These are phyloP conservation scores for Tetramorium alpestre DNA, from an alignment of 1,140 invertebrate species.

Conservation along the genomic window DNA sequence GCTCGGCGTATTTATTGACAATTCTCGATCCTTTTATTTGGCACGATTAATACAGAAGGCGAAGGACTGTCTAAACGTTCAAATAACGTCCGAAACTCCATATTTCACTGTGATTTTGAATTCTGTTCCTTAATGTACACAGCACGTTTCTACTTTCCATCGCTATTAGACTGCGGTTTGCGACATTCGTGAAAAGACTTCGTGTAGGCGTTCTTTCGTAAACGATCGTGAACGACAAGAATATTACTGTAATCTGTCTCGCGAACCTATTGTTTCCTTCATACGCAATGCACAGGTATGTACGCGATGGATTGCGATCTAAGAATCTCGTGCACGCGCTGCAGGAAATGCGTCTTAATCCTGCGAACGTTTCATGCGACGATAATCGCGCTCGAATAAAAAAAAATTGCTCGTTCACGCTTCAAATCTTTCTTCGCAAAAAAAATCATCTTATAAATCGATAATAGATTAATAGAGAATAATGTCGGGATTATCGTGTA, in stretches of 20 bases:
- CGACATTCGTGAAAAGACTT: conserved; percentile 55
- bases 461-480: neutral
- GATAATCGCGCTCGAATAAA: neutral
- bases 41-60: neutral
- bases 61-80: neutral
- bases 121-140: conserved; percentile 8
- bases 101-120: conserved; percentile 24
- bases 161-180: conserved; percentile 27
- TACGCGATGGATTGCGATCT: conserved; percentile 5
- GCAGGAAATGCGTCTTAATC: conserved; percentile 12
- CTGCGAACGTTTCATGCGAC: neutral
- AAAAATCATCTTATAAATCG: neutral
- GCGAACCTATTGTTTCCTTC: conserved; percentile 43
- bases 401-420: neutral
- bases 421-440: neutral
- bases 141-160: conserved; percentile 46
- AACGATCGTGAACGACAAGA: conserved; percentile 46
- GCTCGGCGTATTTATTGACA: neutral
- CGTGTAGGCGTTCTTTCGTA: conserved; percentile 56
- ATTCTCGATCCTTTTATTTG: neutral
- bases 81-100: neutral
- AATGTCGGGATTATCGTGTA: neutral
- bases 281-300: conserved; percentile 49
- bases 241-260: conserved; percentile 54
- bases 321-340: conserved; percentile 14